Evolutionary conservation across 2,797 vertebrate species (phyloP).

Genomic region (Danio aesculapii): DNA sequence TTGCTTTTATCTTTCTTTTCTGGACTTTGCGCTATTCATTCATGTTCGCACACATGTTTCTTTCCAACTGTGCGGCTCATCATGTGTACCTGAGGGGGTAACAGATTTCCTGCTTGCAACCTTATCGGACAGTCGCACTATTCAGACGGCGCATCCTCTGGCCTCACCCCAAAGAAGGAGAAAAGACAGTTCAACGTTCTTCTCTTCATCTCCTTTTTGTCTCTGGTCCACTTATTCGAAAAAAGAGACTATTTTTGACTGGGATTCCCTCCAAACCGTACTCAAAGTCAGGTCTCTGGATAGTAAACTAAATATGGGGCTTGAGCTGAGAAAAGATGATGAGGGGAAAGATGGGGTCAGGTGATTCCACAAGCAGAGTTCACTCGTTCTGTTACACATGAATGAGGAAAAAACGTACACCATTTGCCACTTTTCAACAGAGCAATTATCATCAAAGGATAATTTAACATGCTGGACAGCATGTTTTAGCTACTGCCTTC

Average conservation of each 20-base stretch:
- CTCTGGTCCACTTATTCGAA: conserved; percentile 44
- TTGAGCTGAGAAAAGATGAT: neutral
- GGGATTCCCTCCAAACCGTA: conserved; percentile 58
- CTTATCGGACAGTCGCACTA: conserved; percentile 75
- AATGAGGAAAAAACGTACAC: neutral
- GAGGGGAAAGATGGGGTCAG: conserved; percentile 29
- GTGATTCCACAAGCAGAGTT: conserved; percentile 58
- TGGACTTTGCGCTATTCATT: conserved; percentile 34
- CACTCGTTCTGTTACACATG: conserved; percentile 25
- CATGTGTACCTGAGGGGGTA: conserved; percentile 61
- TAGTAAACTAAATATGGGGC: conserved; percentile 17
- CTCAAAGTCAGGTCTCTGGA: conserved; percentile 50
- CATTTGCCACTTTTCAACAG: conserved; percentile 46
- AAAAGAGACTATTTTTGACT: conserved; percentile 59
- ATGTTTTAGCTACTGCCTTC: neutral
- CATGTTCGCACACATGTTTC: conserved; percentile 57
- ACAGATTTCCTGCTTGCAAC: conserved; percentile 63
- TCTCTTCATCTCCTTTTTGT: conserved; percentile 51
- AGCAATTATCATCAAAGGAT: conserved; percentile 60
- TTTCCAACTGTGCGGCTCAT: conserved; percentile 52
- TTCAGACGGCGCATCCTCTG: conserved; percentile 69
- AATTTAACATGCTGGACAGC: conserved; percentile 47
- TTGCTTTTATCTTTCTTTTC: conserved; percentile 43
- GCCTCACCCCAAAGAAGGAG: conserved; percentile 46
- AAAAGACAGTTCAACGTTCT: conserved; percentile 62